Conservation (phyloP, 2,797 vertebrate genomes). For the Enteromius trimaculatus region DNA sequence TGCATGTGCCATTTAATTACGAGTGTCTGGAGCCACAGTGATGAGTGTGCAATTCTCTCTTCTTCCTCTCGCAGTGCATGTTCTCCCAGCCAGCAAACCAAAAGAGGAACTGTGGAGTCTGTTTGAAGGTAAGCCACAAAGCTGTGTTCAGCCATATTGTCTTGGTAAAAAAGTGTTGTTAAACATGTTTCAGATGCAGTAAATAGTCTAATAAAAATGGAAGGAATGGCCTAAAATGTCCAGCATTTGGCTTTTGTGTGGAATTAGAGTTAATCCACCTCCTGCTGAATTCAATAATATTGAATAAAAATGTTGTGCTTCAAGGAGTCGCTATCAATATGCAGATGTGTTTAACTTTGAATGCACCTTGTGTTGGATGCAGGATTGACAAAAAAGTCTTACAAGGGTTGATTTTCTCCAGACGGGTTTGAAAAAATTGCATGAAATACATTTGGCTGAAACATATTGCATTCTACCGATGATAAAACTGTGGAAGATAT, state of each 20-base stretch:
- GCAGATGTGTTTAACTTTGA: too few relatives aligned
- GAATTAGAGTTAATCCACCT: not conserved
- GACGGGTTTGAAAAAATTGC: too few relatives aligned
- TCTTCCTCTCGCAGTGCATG: constrained; percentile 71
- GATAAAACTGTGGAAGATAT: too few relatives aligned
- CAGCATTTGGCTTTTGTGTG: too few relatives aligned
- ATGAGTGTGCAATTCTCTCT: constrained; percentile 67
- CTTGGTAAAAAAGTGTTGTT: not conserved
- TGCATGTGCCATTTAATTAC: constrained; percentile 69
- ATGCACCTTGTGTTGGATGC: too few relatives aligned
- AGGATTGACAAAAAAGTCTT: too few relatives aligned
- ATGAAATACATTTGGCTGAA: not conserved
- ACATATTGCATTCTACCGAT: not conserved
- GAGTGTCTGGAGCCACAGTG: constrained; percentile 65
- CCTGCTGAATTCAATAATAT: not conserved
- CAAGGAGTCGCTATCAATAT: too few relatives aligned
- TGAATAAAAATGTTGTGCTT: too few relatives aligned
- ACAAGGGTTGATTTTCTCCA: too few relatives aligned
- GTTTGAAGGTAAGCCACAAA: constrained; percentile 78
- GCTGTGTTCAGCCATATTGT: constrained; percentile 20
- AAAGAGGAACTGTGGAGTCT: constrained; percentile 79
- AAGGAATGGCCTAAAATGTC: not conserved
- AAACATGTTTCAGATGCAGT: not conserved
- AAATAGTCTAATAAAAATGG: not conserved
- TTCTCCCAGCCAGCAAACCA: constrained; percentile 69